Base-by-base conservation (phyloP, 2,797 vertebrate species). In the Tinamus major region DNA sequence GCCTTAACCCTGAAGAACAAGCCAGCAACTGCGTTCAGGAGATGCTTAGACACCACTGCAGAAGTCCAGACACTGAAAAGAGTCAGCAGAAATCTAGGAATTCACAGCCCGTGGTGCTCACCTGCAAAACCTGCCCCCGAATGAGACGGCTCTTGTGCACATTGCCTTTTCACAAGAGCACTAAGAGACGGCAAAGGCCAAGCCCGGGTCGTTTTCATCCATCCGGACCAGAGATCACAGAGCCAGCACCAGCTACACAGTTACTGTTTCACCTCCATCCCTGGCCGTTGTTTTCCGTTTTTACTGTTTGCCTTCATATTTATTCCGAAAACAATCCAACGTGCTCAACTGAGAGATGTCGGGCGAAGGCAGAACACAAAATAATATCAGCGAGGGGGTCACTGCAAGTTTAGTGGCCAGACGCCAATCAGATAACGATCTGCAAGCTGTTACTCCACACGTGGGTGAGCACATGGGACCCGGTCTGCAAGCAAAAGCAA, bases 361-460 rank as follows among this genome's bases (percentile, higher is more conserved):
- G 37, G 92, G 79, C 95, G 76, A 87, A 95, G 1, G 0, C 78
- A 71, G 65, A 3, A 33, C 87, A 95, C 61, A 78, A 63, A 95
- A 84, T 64, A 91, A 48, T 42, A 87, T 26, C 76, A 90, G 83
- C 79, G 77, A 67, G 88, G 84, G 84, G 79, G 87, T 95, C 87
- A 91, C 53, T 90, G 41, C 55, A 61, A 96, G 80, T 81, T 96
- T 75, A 90, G 61, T 79, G 93, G 85, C 92, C 26, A 29, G 51
- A 16, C 87, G 74, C 74, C 81, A 23, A 84, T 71, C 84, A 94
- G 95, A 93, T 95, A 92, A 89, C 11, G 78, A 93, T 75, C 37
- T 93, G 70, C 74, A 97, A 95, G 91, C 70, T 87, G 64, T 79
- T 95, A 69, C 48, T 90, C 62, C 31, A 82, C 89, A 93, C 44